These are phyloP conservation scores for Geophilus truncorum DNA, from an alignment of 2,888 invertebrate species.

Conservation along the genomic window DNA sequence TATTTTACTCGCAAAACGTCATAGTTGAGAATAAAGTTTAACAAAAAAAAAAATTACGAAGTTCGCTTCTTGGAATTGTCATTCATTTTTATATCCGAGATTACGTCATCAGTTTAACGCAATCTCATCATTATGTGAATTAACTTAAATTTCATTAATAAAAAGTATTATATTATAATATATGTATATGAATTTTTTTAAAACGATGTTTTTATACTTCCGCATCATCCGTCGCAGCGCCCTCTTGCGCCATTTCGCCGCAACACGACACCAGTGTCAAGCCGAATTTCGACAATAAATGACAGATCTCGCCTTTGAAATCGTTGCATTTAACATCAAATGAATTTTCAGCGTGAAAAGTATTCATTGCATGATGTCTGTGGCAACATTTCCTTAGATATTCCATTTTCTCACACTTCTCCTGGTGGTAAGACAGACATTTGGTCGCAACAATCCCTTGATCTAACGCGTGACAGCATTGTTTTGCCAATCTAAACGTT, in stretches of 20 bases:
- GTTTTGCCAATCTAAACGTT: background rate
- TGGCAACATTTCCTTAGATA: background rate
- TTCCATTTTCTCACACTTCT: background rate
- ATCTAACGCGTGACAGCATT: background rate
- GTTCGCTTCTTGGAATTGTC: background rate
- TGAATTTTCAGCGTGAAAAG: background rate
- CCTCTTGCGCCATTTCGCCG: background rate
- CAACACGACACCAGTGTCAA: background rate
- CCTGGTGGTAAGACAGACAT: background rate
- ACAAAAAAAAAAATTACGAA: background rate
- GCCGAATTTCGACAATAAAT: background rate
- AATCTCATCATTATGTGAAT: background rate
- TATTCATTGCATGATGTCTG: background rate
- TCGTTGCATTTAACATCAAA: background rate
- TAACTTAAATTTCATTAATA: background rate
- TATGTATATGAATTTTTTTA: no score
- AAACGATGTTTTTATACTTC: no score
- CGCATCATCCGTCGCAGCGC: background rate
- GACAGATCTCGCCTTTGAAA: background rate
- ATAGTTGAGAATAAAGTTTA: background rate
- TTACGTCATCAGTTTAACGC: background rate
- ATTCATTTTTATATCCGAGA: background rate
- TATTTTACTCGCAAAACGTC: background rate
- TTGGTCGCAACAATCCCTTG: background rate
- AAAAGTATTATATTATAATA: no score